These are phyloP conservation scores for Meloidogyne exigua DNA, from an alignment of 1,140 invertebrate genomes.

Conservation along the genomic window DNA sequence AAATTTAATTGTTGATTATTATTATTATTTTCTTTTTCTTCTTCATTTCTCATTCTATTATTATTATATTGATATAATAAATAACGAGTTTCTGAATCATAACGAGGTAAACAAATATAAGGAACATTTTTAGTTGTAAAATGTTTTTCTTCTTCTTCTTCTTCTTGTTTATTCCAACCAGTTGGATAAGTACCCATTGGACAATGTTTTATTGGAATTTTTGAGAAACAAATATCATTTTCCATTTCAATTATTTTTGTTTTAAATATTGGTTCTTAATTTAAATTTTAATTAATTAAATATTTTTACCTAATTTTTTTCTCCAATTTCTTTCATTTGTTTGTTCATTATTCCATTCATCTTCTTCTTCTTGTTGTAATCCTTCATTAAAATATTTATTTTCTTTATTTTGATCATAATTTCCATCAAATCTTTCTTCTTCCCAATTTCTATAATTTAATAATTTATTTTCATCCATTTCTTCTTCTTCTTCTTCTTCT, in stretches of 20 bases:
- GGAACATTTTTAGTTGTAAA: conserved; percentile 13
- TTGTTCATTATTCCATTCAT: not conserved
- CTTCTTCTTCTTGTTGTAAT: conserved; percentile 16
- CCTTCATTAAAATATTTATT: conserved; percentile 9
- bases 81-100: conserved; percentile 17
- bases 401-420: conserved; percentile 2
- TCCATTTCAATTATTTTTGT: conserved; percentile 31
- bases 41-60: no score
- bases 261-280: conserved; percentile 14
- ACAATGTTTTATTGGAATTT: conserved; percentile 41
- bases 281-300: not conserved
- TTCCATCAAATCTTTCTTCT: not conserved
- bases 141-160: not conserved
- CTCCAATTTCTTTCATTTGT: conserved; percentile 1
- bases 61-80: conserved; percentile 1
- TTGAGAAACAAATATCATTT: conserved; percentile 52
- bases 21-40: not conserved
- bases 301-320: conserved; percentile 1
- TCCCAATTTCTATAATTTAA: not conserved
- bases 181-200: conserved; percentile 23
- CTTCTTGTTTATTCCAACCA: not conserved
- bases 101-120: conserved; percentile 15
- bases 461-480: not conserved
- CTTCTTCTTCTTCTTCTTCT: not conserved
- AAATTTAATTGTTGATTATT: not conserved